Evolutionary conservation across 2,113 vertebrate genomes (phyloP).

Genomic region (Dasyurus viverrinus): DNA sequence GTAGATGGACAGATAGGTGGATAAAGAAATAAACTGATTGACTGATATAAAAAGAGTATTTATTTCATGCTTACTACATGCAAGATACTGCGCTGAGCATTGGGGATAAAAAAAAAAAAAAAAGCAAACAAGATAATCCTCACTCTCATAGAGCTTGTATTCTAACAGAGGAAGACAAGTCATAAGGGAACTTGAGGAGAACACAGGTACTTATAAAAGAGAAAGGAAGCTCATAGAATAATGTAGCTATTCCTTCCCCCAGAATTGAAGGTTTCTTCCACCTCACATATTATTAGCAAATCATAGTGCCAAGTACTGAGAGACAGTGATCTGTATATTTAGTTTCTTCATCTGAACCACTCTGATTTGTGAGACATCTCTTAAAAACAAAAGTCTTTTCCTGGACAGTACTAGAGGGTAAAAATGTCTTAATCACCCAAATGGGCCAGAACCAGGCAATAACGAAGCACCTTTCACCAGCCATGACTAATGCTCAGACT

Average conservation of each 20-base stretch:
- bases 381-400: neutral
- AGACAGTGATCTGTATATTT: neutral
- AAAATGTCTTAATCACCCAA: neutral
- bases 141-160: neutral
- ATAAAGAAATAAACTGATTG: too few relatives aligned
- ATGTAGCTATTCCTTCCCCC: neutral
- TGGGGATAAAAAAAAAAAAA: neutral
- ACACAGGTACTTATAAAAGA: neutral
- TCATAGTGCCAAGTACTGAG: neutral
- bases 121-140: neutral
- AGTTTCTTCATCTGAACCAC: neutral
- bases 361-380: neutral
- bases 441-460: neutral
- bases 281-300: neutral
- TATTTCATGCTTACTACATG: neutral
- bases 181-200: neutral
- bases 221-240: neutral
- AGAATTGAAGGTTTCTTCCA: neutral
- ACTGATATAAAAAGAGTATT: neutral
- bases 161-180: neutral
- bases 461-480: constrained; percentile 5
- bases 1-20: too few relatives aligned
- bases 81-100: neutral
- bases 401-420: neutral
- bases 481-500: neutral